phyloP scores from a whole-genome alignment of 2,888 invertebrate genomes.

The Nephrotoma flavescens region DNA sequence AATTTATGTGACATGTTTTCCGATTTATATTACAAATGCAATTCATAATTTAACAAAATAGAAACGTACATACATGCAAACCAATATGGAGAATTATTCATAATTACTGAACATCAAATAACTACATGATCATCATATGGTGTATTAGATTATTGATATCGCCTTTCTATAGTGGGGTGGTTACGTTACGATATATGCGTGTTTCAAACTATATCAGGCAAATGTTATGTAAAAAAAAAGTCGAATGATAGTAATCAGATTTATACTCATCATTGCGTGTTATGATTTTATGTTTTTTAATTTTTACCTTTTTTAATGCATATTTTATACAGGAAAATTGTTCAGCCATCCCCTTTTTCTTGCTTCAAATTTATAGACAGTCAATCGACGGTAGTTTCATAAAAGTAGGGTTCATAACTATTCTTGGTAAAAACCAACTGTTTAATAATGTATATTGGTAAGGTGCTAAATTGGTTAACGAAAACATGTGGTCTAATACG shows the following conservation, averaged over 20 bases:
- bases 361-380: background rate
- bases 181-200: background rate
- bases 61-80: background rate
- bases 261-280: slow-evolving; percentile 1
- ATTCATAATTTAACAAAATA: too few relatives aligned
- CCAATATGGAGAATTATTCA: background rate
- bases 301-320: background rate
- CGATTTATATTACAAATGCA: slow-evolving; percentile 8
- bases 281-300: slow-evolving; percentile 1
- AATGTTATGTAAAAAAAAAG: slow-evolving; percentile 2
- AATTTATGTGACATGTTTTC: slow-evolving; percentile 13
- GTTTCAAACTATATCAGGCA: background rate
- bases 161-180: background rate
- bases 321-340: background rate
- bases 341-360: background rate
- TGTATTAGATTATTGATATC: background rate
- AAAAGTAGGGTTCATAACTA: background rate
- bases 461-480: background rate
- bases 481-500: background rate
- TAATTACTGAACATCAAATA: background rate
- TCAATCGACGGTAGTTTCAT: background rate
- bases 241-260: background rate
- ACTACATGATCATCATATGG: background rate
- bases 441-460: background rate
- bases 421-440: background rate